Conservation (phyloP, 2,113 vertebrate species). For the Pangasianodon gigas region DNA sequence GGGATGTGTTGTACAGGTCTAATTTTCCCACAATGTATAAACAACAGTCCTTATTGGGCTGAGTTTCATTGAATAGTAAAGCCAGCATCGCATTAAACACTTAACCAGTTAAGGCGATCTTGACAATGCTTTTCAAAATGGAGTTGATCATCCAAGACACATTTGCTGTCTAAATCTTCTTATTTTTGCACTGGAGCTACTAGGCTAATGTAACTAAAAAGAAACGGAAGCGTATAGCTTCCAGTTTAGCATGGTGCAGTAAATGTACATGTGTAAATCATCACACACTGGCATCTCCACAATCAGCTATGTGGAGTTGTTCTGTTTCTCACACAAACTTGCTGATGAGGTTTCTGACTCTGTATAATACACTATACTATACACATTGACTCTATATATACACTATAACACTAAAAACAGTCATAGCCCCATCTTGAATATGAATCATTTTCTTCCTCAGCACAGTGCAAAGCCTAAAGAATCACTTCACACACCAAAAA, state of each 20-base stretch:
- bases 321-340: too few species aligned
- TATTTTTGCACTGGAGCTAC: not conserved
- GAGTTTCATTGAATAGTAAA: not conserved
- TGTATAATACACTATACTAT: not conserved
- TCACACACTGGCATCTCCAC: not conserved
- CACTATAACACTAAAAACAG: not conserved
- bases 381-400: not conserved
- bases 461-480: not conserved
- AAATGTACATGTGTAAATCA: not conserved
- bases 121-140: not conserved
- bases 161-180: not conserved
- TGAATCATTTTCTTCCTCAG: not conserved
- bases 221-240: not conserved
- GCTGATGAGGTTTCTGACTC: not conserved
- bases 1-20: not conserved
- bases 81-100: not conserved
- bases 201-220: not conserved
- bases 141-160: not conserved
- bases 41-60: not conserved
- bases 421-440: not conserved
- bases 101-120: not conserved
- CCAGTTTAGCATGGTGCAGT: not conserved
- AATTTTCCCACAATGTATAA: not conserved
- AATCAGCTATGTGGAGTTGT: not conserved
- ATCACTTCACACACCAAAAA: not conserved